These are phyloP conservation scores for Yponomeuta sedellus DNA, from an alignment of 2,888 invertebrate genomes.

Conservation along the genomic window DNA sequence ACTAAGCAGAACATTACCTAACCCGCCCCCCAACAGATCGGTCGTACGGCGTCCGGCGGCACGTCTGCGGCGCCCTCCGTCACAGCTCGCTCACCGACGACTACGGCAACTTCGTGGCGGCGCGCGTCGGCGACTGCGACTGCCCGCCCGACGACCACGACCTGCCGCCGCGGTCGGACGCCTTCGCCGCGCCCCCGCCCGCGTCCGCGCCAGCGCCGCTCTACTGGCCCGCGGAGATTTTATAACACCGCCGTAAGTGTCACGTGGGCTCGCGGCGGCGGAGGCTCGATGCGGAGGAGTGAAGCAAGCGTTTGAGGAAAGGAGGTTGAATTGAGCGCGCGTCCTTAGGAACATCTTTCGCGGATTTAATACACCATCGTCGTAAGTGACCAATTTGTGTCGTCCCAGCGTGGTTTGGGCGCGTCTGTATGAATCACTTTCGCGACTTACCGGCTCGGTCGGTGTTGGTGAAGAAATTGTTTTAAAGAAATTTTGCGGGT, in stretches of 20 bases:
- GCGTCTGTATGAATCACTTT: too few species aligned
- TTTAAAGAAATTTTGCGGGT: too few species aligned
- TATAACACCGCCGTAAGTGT: slow-evolving; percentile 16
- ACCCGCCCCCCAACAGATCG: slow-evolving; percentile 37
- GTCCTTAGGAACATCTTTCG: too few species aligned
- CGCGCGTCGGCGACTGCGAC: slow-evolving; percentile 62
- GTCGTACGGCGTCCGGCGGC: slow-evolving; percentile 48
- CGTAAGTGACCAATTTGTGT: too few species aligned
- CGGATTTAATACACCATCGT: too few species aligned
- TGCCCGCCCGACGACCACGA: slow-evolving; percentile 37
- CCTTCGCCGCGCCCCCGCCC: slow-evolving; percentile 21
- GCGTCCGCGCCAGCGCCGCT: slow-evolving; percentile 24
- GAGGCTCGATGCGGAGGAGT: too few species aligned
- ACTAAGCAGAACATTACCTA: too few species aligned
- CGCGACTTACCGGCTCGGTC: too few species aligned
- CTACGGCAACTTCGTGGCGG: slow-evolving; percentile 71
- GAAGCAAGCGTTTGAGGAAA: too few species aligned
- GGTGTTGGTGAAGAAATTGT: too few species aligned
- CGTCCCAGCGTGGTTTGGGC: too few species aligned
- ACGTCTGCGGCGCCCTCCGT: slow-evolving; percentile 58
- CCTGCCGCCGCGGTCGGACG: slow-evolving; percentile 22
- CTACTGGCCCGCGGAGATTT: slow-evolving; percentile 34
- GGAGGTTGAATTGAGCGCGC: too few species aligned
- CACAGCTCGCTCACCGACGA: slow-evolving; percentile 71
- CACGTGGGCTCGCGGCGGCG: neutral